Conservation (phyloP, 2,797 vertebrate species). For the Podarcis siculus region DNA sequence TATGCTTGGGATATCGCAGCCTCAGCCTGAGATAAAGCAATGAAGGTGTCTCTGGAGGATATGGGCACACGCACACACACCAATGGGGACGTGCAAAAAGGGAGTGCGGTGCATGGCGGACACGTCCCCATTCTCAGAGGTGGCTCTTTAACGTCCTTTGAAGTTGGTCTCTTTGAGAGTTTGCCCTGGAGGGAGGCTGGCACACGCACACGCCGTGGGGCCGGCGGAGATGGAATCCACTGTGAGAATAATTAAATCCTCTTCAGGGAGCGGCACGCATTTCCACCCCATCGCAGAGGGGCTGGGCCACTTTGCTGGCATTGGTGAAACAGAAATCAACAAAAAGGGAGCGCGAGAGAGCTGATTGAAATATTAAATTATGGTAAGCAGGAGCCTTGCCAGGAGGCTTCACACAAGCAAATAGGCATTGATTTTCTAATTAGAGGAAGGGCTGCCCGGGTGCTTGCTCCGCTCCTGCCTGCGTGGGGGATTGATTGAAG, state of each 20-base stretch:
- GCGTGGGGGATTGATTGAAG: not conserved
- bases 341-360: not conserved
- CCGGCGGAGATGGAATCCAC: not conserved
- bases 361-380: constrained; percentile 38
- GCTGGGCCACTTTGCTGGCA: not conserved
- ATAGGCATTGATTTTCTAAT: constrained; percentile 21
- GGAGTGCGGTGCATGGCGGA: not conserved
- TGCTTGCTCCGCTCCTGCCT: not conserved
- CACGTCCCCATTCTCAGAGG: not conserved
- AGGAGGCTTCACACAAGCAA: not conserved
- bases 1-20: not conserved
- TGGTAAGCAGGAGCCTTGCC: constrained; percentile 12
- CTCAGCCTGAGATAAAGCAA: not conserved
- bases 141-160: not conserved
- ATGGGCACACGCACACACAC: no score
- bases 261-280: not conserved
- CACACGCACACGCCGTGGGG: not conserved
- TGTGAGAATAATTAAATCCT: constrained; percentile 22
- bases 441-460: not conserved
- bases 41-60: not conserved
- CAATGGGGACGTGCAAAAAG: not conserved
- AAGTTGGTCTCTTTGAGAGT: not conserved
- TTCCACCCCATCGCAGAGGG: not conserved
- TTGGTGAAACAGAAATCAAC: constrained; percentile 12
- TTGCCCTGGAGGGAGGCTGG: not conserved